Evolutionary conservation across 2,797 vertebrate species (phyloP).

Genomic region (Cossypha dichroa): DNA sequence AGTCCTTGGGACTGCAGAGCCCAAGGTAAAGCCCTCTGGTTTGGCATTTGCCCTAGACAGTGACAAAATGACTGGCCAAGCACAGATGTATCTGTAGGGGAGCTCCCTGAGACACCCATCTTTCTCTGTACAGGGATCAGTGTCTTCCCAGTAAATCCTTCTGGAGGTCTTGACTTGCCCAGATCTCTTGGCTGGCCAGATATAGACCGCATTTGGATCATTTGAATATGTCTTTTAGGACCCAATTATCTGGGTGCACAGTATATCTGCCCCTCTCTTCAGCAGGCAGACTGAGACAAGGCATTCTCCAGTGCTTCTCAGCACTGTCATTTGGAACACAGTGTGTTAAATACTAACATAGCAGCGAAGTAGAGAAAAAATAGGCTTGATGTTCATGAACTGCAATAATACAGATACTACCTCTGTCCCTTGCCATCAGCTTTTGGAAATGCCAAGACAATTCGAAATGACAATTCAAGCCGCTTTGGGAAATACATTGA

Average conservation of each 20-base stretch:
- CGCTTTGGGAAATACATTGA: constrained; percentile 98
- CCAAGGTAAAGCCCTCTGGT: background rate
- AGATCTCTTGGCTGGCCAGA: background rate
- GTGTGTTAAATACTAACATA: background rate
- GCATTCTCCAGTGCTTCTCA: background rate
- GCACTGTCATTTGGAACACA: background rate
- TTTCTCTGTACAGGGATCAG: background rate
- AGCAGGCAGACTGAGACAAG: background rate
- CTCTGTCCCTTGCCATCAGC: constrained; percentile 73
- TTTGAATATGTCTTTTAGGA: background rate
- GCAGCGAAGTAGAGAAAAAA: background rate
- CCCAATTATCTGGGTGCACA: background rate
- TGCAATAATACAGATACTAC: background rate
- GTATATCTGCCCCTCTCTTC: background rate
- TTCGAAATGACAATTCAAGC: constrained; percentile 96
- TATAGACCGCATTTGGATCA: background rate
- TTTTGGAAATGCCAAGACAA: constrained; percentile 96
- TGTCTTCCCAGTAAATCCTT: background rate
- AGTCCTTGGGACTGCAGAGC: background rate
- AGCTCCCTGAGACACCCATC: background rate
- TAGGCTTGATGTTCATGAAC: background rate
- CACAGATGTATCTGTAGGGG: background rate
- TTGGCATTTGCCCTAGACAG: background rate
- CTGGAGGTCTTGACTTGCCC: background rate
- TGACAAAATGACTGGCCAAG: background rate